Evolutionary conservation across 2,113 vertebrate genomes (phyloP), one percentile per base, ranked within the genome.

Genomic region (Dicrurus megarhynchus): DNA sequence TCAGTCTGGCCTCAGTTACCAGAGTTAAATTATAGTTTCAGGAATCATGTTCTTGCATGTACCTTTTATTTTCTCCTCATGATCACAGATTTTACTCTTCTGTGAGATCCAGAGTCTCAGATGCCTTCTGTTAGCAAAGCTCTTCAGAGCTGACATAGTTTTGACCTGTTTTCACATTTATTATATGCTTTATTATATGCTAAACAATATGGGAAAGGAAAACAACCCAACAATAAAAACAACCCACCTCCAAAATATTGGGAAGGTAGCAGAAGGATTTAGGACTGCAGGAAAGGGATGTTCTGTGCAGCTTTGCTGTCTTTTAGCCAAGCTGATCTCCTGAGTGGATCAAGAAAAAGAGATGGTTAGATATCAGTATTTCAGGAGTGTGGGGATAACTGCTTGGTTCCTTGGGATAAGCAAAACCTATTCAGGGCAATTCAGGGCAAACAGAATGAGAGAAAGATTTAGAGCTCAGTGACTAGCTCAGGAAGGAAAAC

Each of bases 21-120:
- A 53, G 14, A 74, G 14, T 59, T 61, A 26, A 49, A 60, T 22
- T 59, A 27, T 7, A 59, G 9, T 78, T 82, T 89, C 44, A 56
- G 19, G 23, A 84, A 47, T 32, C 0, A 1, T 39, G 5, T 46
- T 90, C 8, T 12, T 0, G 0, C 6, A 22, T 5, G 3, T 16
- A 13, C 6, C 11, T 44, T 60, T 63, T 37, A 49, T 41, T 44
- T 27, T 4, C 10, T 67, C 7, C 11, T 49, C 11, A 8, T 0
- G 1, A 22, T 52, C 57, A 71, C 6, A 55, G 33, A 49, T 84
- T 64, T 86, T 52, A 32, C 14, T 78, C 24, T 37, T 77, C 8
- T 46, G 17, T 42, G 28, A 63, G 18, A 53, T 57, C 9, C 44
- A 23, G 32, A 11, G 47, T 24, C 21, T 70, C 63, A 65, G 47